Evolutionary conservation across 2,888 invertebrate genomes (phyloP).

Genomic region (Drosophila diplacantha): DNA sequence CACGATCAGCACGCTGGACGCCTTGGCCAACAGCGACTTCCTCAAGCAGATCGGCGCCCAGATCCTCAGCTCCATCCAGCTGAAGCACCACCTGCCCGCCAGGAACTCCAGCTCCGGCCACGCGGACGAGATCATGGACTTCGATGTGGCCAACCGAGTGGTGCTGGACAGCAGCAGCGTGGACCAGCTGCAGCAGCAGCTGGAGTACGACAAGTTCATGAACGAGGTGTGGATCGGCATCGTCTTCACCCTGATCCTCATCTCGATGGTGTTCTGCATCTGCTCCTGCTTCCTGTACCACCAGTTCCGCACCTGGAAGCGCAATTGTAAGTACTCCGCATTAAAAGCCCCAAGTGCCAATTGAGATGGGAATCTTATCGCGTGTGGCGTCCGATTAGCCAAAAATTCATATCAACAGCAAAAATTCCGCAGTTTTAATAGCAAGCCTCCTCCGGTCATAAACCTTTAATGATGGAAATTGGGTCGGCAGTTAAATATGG

Average conservation of each 20-base stretch:
- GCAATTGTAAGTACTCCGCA: constrained; percentile 79
- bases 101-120: constrained; percentile 40
- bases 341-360: not conserved
- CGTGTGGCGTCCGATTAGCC: constrained; percentile 16
- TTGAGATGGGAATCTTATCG: constrained; percentile 29
- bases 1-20: constrained; percentile 64
- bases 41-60: constrained; percentile 74
- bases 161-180: constrained; percentile 71
- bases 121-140: constrained; percentile 54
- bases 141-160: constrained; percentile 68
- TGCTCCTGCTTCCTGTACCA: constrained; percentile 82
- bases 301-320: constrained; percentile 83
- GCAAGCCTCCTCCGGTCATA: not conserved
- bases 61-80: constrained; percentile 71
- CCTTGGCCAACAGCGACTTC: constrained; percentile 65
- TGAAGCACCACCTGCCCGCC: constrained; percentile 53
- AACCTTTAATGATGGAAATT: constrained; percentile 13
- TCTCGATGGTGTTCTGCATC: constrained; percentile 82
- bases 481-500: constrained; percentile 6
- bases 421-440: constrained; percentile 10
- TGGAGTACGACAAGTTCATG: constrained; percentile 81
- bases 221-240: constrained; percentile 83
- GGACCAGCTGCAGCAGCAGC: constrained; percentile 74
- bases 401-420: constrained; percentile 16
- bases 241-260: constrained; percentile 81